These are phyloP conservation scores for Rotaria sp. DNA, from an alignment of 2,888 invertebrate genomes.

Conservation along the genomic window DNA sequence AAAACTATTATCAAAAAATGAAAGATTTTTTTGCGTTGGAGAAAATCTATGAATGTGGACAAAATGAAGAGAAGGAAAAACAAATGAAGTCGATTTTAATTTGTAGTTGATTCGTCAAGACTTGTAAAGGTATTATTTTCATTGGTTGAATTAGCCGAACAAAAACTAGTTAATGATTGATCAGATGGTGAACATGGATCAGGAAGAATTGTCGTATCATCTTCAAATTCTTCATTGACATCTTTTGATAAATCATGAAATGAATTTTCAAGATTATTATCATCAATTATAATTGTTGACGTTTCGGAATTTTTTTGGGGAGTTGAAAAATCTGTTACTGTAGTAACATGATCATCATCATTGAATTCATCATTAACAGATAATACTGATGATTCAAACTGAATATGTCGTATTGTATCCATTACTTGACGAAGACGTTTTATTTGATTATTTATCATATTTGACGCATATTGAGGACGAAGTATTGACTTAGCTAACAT, in stretches of 20 bases:
- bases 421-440: neutral
- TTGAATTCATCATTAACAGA: neutral
- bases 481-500: neutral
- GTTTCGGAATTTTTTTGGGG: neutral
- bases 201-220: neutral
- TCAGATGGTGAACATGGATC: neutral
- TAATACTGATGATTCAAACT: neutral
- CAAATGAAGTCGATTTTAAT: neutral
- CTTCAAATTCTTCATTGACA: neutral
- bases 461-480: neutral
- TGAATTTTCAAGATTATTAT: neutral
- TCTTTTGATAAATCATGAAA: neutral
- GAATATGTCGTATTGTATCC: neutral
- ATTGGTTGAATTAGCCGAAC: neutral
- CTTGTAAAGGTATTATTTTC: neutral
- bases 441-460: neutral
- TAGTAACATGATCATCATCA: neutral
- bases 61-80: neutral
- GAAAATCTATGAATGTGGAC: neutral
- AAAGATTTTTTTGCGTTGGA: neutral
- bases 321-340: neutral
- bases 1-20: slow-evolving; percentile 10
- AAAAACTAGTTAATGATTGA: slow-evolving; percentile 20
- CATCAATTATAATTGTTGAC: neutral
- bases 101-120: neutral